Base-by-base conservation (phyloP, 2,113 vertebrate species). In the Chascanopsetta lugubris region DNA sequence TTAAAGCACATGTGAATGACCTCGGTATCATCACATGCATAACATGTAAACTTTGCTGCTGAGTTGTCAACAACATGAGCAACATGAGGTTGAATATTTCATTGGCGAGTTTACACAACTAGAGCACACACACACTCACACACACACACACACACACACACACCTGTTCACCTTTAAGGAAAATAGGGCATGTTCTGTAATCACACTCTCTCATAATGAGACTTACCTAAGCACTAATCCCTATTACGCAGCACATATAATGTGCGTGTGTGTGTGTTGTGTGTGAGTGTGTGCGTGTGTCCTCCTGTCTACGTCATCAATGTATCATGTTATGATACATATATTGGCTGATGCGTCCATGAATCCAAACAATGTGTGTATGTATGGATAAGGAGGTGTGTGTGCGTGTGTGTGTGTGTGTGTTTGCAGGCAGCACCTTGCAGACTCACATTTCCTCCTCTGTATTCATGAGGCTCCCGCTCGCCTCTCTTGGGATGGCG, bases 391-490 rank as follows among this genome's bases (percentile, higher is more conserved):
- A 15, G 1, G 0, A 24, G 11, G 29, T 27, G n/a, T 67, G 42
- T 48, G 4, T 12, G 11, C 8, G 36, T 10, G 58, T 34, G 36
- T 15, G n/a, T 59, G 51, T 26, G 38, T 67, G 30, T 56, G 63
- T 32, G 43, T 32, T 38, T 22, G 59, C 61, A 21, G 3, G 24
- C 51, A 25, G 50, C 3, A 27, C 62, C 57, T 79, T 17, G 30
- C 67, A 69, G 75, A 71, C 73, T 85, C 79, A 48, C 65, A 79
- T 87, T 82, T 83, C 78, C 75, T 70, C 65, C 60, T 83, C 70
- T 78, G 70, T 85, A 87, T 85, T 85, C 81, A 86, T 88, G 80
- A 85, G 80, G 71, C 77, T 67, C 60, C 77, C 22, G 75, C 72
- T 62, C 40, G 9, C 61, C 72, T 87, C 87, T 85, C 89, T 64